Evolutionary conservation across 1,140 invertebrate genomes (phyloP).

Genomic region (Brachionus manjavacas): DNA sequence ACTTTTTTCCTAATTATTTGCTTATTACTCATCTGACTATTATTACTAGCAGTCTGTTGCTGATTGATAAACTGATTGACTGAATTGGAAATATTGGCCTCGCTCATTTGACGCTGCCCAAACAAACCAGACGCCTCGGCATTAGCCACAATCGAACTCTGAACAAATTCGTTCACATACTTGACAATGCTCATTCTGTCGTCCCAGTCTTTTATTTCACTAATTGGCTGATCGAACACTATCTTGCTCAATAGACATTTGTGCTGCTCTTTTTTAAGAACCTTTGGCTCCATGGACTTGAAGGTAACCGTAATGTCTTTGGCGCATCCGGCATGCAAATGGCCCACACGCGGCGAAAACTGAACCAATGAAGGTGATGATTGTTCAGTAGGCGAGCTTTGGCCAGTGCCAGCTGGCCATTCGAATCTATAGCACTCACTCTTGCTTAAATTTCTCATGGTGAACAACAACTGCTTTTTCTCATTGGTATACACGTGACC

Average conservation of each 20-base stretch:
- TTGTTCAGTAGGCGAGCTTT: not conserved
- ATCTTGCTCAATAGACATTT: constrained; percentile 53
- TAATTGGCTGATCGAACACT: constrained; percentile 53
- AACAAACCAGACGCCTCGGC: not conserved
- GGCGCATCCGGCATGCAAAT: constrained; percentile 44
- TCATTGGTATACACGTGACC: constrained; percentile 55
- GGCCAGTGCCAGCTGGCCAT: constrained; percentile 12
- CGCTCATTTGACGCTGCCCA: constrained; percentile 18
- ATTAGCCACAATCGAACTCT: not conserved
- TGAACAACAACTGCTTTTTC: constrained; percentile 50
- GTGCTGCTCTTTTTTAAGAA: constrained; percentile 47
- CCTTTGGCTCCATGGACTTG: constrained; percentile 49
- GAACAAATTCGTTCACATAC: constrained; percentile 50
- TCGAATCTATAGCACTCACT: constrained; percentile 49
- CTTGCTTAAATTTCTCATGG: constrained; percentile 55
- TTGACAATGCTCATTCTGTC: constrained; percentile 54
- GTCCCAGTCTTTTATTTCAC: constrained; percentile 55
- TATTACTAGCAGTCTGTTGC: not conserved
- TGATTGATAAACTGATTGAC: not conserved
- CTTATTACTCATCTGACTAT: constrained; percentile 44
- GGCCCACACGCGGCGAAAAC: constrained; percentile 42
- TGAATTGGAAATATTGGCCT: not conserved
- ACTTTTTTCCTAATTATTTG: constrained; percentile 49
- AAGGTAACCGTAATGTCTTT: constrained; percentile 56
- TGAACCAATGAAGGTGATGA: not conserved